These are phyloP conservation scores for Drosophila triauraria DNA, from an alignment of 1,140 invertebrate genomes.

Conservation along the genomic window DNA sequence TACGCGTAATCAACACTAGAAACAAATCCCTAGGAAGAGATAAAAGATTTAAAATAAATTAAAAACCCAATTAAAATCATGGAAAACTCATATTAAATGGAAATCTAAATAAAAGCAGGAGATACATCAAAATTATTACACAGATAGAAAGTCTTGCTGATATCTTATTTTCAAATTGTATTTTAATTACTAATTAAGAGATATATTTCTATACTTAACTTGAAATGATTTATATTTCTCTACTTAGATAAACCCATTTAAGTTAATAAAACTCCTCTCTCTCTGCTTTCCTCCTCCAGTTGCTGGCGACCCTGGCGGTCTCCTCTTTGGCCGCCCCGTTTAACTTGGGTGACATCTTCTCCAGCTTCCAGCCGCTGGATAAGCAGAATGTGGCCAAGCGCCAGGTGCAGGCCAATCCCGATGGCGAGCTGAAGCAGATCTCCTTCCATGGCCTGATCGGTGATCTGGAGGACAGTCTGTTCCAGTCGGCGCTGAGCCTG, in stretches of 20 bases:
- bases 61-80: neutral
- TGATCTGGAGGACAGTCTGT: slow-evolving; percentile 73
- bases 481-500: slow-evolving; percentile 71
- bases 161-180: too few species aligned
- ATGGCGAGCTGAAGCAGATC: slow-evolving; percentile 71
- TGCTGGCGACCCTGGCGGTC: slow-evolving; percentile 39
- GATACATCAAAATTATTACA: neutral
- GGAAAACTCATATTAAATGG: neutral
- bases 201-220: too few species aligned
- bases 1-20: too few species aligned
- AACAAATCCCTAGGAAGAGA: neutral
- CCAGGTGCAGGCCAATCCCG: slow-evolving; percentile 60
- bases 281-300: slow-evolving; percentile 15
- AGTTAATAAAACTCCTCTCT: neutral
- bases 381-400: slow-evolving; percentile 70
- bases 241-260: neutral
- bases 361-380: slow-evolving; percentile 39
- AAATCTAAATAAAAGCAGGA: neutral
- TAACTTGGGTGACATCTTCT: slow-evolving; percentile 53
- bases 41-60: neutral
- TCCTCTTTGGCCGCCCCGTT: slow-evolving; percentile 52
- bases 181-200: too few species aligned
- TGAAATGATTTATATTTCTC: too few species aligned
- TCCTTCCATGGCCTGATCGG: slow-evolving; percentile 74
- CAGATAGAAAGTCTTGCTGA: too few species aligned